phyloP scores from a whole-genome alignment of 2,888 invertebrate species.

The Punctoribates punctum region DNA sequence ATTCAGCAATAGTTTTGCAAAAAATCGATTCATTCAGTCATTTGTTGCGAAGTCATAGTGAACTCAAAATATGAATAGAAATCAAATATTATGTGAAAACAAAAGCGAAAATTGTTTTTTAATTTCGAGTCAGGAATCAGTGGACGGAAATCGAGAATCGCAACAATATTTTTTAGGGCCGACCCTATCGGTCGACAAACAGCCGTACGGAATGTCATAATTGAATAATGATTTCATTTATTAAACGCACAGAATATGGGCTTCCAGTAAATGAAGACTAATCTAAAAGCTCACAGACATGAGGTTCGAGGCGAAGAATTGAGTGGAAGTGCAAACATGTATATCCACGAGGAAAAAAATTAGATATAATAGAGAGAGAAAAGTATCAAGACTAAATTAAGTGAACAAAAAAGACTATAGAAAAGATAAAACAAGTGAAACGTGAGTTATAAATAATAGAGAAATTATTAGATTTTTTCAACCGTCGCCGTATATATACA shows the following conservation, averaged over 20 bases:
- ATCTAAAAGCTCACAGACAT: too few species aligned
- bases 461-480: neutral
- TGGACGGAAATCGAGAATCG: too few species aligned
- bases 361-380: neutral
- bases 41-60: slow-evolving; percentile 10
- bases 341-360: neutral
- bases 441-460: slow-evolving; percentile 35
- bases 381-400: neutral
- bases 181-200: too few species aligned
- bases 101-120: too few species aligned
- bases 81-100: neutral
- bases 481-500: neutral
- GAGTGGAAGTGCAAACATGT: too few species aligned
- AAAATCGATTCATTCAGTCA: slow-evolving; percentile 4
- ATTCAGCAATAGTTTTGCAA: neutral
- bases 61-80: neutral
- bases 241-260: too few species aligned
- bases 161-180: too few species aligned
- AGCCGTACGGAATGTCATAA: too few species aligned
- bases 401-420: neutral
- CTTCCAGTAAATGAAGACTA: too few species aligned
- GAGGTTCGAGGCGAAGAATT: too few species aligned
- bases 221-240: too few species aligned
- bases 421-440: slow-evolving; percentile 3
- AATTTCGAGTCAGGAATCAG: too few species aligned